Evolutionary conservation across 2,797 vertebrate genomes (phyloP), one percentile per base, ranked within the genome.

Genomic region (Pseudopleuronectes americanus): DNA sequence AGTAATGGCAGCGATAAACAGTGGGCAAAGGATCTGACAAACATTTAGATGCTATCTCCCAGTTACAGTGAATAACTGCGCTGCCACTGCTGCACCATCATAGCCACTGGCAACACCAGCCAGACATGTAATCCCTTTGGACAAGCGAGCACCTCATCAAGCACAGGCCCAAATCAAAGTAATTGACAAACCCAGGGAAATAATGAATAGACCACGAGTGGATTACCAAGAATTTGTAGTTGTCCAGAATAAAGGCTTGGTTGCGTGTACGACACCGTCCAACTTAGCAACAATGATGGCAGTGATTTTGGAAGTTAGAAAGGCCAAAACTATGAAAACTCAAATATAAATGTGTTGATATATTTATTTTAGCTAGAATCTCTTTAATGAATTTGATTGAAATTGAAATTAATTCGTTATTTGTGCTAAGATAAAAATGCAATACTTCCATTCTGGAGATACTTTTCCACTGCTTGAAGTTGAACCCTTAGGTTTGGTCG

Each of bases 21-120:
- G 76, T 58, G 81, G 86, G 80, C 89, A 87, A 88, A 81, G 76
- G 87, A 94, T 93, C 91, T 93, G 92, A 94, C 93, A 94, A 95
- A 94, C 91, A 93, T 93, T 94, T 93, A 94, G 92, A 94, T 90
- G 88, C 84, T 93, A 94, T 94, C 92, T 91, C 91, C 87, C 90
- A 89, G 92, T 93, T 92, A 89, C 85, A 91, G 87, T 86, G 90
- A 92, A 88, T 89, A 87, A 92, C 84, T 84, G 78, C 57, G 45
- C 80, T 79, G 87, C 87, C 84, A 84, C 85, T 91, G 80, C 88
- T 78, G 57, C 76, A 31, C 28, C 28, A 31, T 8, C 28, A 7
- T 88, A 88, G 92, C 93, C 91, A 87, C 81, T 88, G 92, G 93
- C 93, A 92, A 90, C 84, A 92, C 91, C 93, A 91, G 91, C 75